These are phyloP conservation scores for Bombus sibiricus DNA, from an alignment of 1,140 invertebrate genomes.

Conservation along the genomic window DNA sequence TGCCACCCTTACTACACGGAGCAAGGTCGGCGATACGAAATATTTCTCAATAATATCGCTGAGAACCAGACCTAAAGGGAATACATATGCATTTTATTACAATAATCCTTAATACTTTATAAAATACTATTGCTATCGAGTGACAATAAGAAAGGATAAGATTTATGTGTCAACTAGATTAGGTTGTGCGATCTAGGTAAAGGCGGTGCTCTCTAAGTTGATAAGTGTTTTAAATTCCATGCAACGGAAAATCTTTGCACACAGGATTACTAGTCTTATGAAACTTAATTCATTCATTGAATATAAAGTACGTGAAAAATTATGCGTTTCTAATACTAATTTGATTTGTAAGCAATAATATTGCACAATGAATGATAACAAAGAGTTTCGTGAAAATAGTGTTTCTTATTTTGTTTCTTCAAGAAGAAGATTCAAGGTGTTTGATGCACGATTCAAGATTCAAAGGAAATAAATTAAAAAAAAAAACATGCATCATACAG, in stretches of 20 bases:
- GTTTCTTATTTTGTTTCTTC: neutral
- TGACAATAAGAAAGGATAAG: neutral
- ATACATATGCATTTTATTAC: neutral
- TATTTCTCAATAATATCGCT: conserved; percentile 98
- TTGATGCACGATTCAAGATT: neutral
- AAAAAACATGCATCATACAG: neutral
- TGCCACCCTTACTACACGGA: conserved; percentile 98
- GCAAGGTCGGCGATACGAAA: conserved; percentile 98
- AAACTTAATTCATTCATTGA: neutral
- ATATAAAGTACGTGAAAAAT: neutral
- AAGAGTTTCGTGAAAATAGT: neutral
- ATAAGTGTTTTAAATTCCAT: conserved; percentile 9
- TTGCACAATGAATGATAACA: neutral
- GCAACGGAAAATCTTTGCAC: conserved; percentile 5
- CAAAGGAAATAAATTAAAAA: neutral
- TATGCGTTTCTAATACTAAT: conserved; percentile 12
- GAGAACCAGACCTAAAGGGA: conserved; percentile 92
- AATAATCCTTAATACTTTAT: no score
- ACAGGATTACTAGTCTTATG: neutral
- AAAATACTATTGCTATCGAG: neutral
- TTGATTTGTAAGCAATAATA: neutral
- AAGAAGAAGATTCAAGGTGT: neutral
- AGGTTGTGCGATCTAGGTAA: conserved; percentile 1
- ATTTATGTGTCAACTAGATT: neutral
- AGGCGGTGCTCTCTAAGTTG: conserved; percentile 1